Conservation (phyloP, 1,140 invertebrate species). For the Cydia pomonella region DNA sequence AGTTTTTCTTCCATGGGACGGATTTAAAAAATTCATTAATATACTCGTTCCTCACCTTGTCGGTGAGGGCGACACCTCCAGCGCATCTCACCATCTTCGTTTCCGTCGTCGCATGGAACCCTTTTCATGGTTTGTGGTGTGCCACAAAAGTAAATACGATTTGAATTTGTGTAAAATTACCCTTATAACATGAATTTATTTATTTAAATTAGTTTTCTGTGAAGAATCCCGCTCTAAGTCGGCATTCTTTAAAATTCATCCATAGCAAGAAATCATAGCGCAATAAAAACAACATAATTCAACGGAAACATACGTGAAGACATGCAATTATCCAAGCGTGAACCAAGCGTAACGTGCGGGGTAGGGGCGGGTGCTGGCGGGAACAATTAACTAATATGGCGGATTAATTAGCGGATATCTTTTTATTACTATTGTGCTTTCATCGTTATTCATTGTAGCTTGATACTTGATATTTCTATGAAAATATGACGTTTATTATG, state of each 20-base stretch:
- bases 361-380: slow-evolving; percentile 42
- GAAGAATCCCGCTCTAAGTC: background rate
- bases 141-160: no score
- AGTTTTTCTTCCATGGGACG: no score
- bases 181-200: no score
- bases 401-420: slow-evolving; percentile 52
- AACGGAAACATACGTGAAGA: slow-evolving; percentile 35
- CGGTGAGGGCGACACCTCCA: no score
- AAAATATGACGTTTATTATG: no score
- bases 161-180: no score
- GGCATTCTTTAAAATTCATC: background rate
- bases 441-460: background rate
- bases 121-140: no score
- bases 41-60: no score
- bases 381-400: slow-evolving; percentile 68
- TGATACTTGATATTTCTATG: background rate
- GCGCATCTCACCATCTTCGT: no score
- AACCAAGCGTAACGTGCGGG: slow-evolving; percentile 45
- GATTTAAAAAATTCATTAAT: no score
- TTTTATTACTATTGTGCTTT: slow-evolving; percentile 5
- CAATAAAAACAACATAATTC: slow-evolving; percentile 25
- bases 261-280: slow-evolving; percentile 8
- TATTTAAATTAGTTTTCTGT: background rate
- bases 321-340: slow-evolving; percentile 48
- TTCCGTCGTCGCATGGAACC: no score